A percentile compares a stretch with the other conserved stretches of the same genome.
Evolutionary conservation across 2,113 vertebrate species (phyloP).

Genomic region (Malurus melanocephalus): DNA sequence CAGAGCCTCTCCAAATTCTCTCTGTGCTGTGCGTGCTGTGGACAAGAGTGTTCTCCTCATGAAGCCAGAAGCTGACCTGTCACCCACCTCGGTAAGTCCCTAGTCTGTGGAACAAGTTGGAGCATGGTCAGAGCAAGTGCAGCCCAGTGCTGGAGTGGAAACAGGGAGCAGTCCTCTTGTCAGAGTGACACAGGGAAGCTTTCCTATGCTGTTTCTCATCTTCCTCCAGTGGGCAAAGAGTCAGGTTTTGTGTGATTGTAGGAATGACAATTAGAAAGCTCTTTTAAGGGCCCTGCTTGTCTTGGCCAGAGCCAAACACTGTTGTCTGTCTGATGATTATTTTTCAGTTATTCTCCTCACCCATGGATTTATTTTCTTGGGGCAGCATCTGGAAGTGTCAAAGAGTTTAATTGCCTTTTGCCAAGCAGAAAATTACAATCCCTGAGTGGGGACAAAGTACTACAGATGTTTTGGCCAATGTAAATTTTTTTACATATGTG

Average conservation of each 20-base stretch:
- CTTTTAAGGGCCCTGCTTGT: background rate
- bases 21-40: constrained; percentile 83
- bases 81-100: constrained; percentile 58
- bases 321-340: background rate
- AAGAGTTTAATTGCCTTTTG: background rate
- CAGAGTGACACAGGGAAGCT: background rate
- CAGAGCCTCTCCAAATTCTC: constrained; percentile 71
- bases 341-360: background rate
- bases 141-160: background rate
- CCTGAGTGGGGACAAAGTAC: background rate
- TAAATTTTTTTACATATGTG: background rate
- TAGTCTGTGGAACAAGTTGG: background rate
- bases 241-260: background rate
- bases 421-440: background rate
- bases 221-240: background rate
- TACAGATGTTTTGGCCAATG: background rate
- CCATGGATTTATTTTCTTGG: background rate
- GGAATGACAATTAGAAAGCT: background rate
- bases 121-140: background rate
- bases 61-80: constrained; percentile 77
- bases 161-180: background rate
- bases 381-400: background rate
- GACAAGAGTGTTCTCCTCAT: constrained; percentile 85
- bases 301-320: background rate
- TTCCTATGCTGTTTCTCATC: background rate